A percentile compares a stretch with the other conserved stretches of the same genome.
phyloP scores from a whole-genome alignment of 2,113 vertebrate genomes.

The Parotia lawesii region DNA sequence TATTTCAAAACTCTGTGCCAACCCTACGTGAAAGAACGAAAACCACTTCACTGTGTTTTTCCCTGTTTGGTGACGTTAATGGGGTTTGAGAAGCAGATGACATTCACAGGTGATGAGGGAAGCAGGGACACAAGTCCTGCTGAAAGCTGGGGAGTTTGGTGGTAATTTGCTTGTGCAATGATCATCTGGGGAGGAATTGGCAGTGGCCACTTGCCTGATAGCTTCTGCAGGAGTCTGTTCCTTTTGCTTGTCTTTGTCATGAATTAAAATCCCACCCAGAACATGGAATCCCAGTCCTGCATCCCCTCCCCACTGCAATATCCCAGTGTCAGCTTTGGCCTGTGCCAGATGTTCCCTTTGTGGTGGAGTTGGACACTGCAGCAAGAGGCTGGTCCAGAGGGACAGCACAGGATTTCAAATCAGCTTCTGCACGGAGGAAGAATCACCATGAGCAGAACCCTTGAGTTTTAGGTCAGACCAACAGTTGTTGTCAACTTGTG shows the following conservation, averaged over 20 bases:
- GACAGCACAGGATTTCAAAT: neutral
- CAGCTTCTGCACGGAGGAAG: neutral
- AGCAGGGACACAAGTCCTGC: neutral
- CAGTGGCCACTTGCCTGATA: neutral
- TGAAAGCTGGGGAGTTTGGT: neutral
- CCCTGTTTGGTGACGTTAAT: neutral
- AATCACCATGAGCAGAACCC: neutral
- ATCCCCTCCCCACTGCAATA: neutral
- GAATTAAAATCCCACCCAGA: conserved; percentile 3
- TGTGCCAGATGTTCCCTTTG: neutral
- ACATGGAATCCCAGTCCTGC: neutral
- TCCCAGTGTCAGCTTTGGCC: neutral
- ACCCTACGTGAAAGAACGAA: neutral
- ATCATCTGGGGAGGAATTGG: neutral
- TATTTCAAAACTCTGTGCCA: neutral
- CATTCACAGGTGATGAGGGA: neutral
- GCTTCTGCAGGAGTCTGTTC: neutral
- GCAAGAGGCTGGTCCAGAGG: neutral
- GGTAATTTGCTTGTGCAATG: neutral
- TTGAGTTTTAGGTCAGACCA: neutral
- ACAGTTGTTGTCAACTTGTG: neutral
- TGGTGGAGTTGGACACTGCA: neutral
- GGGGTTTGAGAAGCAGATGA: conserved; percentile 4
- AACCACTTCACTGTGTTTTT: neutral
- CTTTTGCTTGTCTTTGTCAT: neutral